phyloP scores from a whole-genome alignment of 2,797 vertebrate species.

The Gymnothorax reevesii region DNA sequence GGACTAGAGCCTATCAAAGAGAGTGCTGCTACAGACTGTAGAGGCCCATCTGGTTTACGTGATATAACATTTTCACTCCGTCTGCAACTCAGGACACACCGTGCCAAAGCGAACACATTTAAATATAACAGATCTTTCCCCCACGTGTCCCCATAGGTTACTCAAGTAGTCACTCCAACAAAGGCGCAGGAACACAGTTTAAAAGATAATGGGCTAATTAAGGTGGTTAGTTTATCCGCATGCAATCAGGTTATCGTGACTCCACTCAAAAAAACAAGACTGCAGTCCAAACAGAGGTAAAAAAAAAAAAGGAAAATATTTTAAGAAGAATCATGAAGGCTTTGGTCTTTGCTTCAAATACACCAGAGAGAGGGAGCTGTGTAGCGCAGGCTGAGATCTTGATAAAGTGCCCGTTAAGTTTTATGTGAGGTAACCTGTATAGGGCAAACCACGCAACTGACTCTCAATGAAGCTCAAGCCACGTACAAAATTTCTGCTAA shows the following conservation, averaged over 20 bases:
- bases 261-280: not conserved
- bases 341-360: slow-evolving; percentile 1
- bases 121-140: not conserved
- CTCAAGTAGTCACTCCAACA: not conserved
- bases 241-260: not conserved
- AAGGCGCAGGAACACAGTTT: not conserved
- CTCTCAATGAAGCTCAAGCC: slow-evolving; percentile 55
- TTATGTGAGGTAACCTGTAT: slow-evolving; percentile 37
- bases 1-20: not conserved
- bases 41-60: slow-evolving; percentile 22
- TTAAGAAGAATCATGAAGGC: not conserved
- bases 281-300: not conserved
- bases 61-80: slow-evolving; percentile 13
- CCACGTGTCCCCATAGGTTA: not conserved
- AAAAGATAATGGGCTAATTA: not conserved
- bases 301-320: not conserved
- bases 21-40: not conserved
- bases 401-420: slow-evolving; percentile 47
- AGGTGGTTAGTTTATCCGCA: not conserved
- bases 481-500: slow-evolving; percentile 63
- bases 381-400: not conserved
- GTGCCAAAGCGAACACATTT: not conserved
- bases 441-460: slow-evolving; percentile 54
- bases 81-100: slow-evolving; percentile 13
- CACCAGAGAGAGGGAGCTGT: not conserved